Evolutionary conservation across 1,140 invertebrate genomes (phyloP).

Genomic region (Marisa cornuarietis): DNA sequence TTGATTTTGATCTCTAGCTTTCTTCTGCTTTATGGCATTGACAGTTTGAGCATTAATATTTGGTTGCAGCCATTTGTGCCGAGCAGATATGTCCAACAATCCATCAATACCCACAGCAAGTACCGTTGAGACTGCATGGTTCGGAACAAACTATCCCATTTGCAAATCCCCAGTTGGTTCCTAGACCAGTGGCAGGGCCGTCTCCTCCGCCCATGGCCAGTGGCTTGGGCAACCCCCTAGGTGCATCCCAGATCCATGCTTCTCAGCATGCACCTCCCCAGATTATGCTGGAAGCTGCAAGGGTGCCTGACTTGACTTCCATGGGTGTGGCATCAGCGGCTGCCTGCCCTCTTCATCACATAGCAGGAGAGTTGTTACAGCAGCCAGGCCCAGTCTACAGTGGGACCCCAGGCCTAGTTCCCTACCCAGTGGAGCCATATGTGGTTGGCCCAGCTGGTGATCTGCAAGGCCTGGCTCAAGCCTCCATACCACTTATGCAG

Average conservation of each 20-base stretch:
- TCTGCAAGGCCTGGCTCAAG: neutral
- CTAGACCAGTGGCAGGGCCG: neutral
- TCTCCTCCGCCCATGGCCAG: neutral
- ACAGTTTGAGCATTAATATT: neutral
- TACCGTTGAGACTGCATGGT: neutral
- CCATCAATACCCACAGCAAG: neutral
- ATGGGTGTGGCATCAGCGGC: neutral
- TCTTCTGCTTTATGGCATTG: too few species aligned
- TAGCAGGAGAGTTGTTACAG: neutral
- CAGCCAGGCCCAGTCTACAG: neutral
- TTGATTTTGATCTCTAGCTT: too few species aligned
- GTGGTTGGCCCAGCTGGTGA: neutral
- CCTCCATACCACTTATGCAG: slow-evolving; percentile 8
- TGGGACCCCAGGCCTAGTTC: neutral
- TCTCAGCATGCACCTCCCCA: neutral
- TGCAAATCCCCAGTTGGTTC: neutral
- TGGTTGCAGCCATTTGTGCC: neutral
- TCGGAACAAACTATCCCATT: too few species aligned
- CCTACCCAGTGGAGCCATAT: neutral
- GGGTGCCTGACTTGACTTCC: neutral
- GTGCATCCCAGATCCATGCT: neutral
- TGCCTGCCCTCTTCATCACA: neutral
- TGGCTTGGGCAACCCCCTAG: too few species aligned
- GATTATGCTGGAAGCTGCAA: neutral
- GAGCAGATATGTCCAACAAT: neutral